These are phyloP conservation scores for Stegastes partitus DNA, from an alignment of 2,113 vertebrate genomes.

Conservation along the genomic window DNA sequence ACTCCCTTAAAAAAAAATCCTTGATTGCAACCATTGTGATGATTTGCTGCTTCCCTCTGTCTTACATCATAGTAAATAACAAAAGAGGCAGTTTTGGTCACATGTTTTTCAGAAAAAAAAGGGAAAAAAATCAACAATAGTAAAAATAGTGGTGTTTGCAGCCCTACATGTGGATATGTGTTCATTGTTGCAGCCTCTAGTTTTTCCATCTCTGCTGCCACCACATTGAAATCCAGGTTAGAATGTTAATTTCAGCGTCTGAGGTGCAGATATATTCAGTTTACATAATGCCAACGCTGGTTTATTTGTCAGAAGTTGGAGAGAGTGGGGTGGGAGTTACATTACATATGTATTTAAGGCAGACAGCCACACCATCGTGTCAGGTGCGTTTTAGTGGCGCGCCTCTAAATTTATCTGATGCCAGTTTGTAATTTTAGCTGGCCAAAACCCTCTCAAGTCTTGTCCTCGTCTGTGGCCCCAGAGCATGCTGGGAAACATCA, in stretches of 20 bases:
- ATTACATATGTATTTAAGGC: conserved; percentile 54
- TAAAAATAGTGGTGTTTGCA: background rate
- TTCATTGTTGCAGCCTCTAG: too few species aligned
- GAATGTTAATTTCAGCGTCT: conserved; percentile 7
- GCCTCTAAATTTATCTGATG: conserved; percentile 60
- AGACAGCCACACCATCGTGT: conserved; percentile 33
- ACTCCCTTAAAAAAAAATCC: background rate
- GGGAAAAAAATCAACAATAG: background rate
- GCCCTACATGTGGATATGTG: background rate
- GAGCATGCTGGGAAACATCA: conserved; percentile 61
- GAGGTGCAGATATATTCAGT: conserved; percentile 22
- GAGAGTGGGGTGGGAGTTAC: conserved; percentile 18
- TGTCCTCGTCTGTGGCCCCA: conserved; percentile 39
- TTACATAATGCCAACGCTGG: conserved; percentile 40
- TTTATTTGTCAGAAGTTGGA: conserved; percentile 37
- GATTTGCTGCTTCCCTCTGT: background rate
- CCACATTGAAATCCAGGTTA: too few species aligned
- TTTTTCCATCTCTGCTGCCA: too few species aligned
- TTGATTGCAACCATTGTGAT: background rate
- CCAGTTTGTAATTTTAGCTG: conserved; percentile 67
- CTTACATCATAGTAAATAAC: background rate
- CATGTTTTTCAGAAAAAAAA: too few species aligned
- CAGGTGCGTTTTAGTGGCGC: conserved; percentile 45
- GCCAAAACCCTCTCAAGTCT: conserved; percentile 47
- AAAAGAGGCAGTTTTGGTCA: background rate